Evolutionary conservation across 2,888 invertebrate species (phyloP), one percentile per base, ranked within the genome.

Genomic region (Merodon equestris): DNA sequence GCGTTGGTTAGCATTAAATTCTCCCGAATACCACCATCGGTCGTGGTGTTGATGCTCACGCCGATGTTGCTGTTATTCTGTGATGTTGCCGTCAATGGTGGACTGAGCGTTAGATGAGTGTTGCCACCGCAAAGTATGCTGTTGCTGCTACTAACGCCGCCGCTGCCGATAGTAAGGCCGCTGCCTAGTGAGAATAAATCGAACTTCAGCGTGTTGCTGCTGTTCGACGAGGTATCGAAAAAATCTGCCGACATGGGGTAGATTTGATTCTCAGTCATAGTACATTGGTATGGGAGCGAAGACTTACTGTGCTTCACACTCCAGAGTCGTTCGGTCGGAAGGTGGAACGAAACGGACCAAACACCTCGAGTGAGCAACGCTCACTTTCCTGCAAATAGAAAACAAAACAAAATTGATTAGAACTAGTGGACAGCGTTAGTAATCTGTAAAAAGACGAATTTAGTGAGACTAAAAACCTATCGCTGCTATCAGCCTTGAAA

Each of bases 261-360:
- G 75, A 88, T 57, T 85, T 88, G 88, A 84, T 89, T 88, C 82
- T 88, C 88, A 84, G 89, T 88, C 88, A 88, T 88, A 81, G 82
- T 83, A 66, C 81, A 81, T 81, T 75, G 58, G 71, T 73, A 60
- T 61, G 60, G 70, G 57, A 56, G 61, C 40, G 47, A 66, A 56
- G 57, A 45, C 7, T 47, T 70, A 38, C n/a, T 50, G 54, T 61
- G 61, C 70, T 61, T 56, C 70, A 18, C 75, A 54, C 63, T 68
- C 42, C 34, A 0, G 12, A 1, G 3, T 27, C 4, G 34, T n/a
- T 38, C 13, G 45, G 2, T 27, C 14, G n/a, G 27, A 36, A 18
- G 27, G 48, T 40, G 40, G 40, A n/a, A 40, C 40, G 40, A n/a
- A 40, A 50, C 19, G 15, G 40, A 68, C 7, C 0, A 45, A 51